A percentile compares a stretch with the other conserved stretches of the same genome.
These are phyloP conservation scores for Pristionchus fissidentatus DNA, from an alignment of 2,888 invertebrate genomes.

Conservation along the genomic window DNA sequence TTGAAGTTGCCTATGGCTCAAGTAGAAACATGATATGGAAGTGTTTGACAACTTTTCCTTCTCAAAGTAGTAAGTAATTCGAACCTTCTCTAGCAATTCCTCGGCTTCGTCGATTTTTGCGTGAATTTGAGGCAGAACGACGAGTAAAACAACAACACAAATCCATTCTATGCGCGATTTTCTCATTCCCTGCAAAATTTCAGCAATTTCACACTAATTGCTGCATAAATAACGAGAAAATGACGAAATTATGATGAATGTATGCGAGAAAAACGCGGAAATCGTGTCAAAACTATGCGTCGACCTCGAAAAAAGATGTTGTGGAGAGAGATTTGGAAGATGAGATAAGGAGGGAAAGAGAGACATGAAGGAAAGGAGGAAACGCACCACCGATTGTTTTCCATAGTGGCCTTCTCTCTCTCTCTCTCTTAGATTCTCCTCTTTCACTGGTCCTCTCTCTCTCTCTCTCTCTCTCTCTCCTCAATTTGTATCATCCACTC, in stretches of 20 bases:
- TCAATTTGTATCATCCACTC: no score
- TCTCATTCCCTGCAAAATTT: not conserved
- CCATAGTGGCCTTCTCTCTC: not conserved
- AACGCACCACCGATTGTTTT: not conserved
- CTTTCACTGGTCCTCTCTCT: not conserved
- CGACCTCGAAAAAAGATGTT: no score
- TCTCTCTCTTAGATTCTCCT: not conserved
- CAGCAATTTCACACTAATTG: not conserved
- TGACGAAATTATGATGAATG: not conserved
- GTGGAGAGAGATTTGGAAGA: not conserved
- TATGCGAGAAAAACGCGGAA: no score
- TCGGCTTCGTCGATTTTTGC: constrained; percentile 40
- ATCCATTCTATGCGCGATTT: not conserved
- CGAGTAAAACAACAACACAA: not conserved
- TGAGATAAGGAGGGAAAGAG: not conserved
- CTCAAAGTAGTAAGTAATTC: not conserved
- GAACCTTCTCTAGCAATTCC: constrained; percentile 1
- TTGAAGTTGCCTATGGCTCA: no score
- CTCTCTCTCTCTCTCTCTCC: not conserved
- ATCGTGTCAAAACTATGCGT: no score
- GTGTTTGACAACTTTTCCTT: no score
- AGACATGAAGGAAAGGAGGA: not conserved
- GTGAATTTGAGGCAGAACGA: not conserved
- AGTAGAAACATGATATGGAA: no score
- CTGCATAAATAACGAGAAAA: no score